Evolutionary conservation across 2,797 vertebrate species (phyloP).

Genomic region (Echeneis naucrates): DNA sequence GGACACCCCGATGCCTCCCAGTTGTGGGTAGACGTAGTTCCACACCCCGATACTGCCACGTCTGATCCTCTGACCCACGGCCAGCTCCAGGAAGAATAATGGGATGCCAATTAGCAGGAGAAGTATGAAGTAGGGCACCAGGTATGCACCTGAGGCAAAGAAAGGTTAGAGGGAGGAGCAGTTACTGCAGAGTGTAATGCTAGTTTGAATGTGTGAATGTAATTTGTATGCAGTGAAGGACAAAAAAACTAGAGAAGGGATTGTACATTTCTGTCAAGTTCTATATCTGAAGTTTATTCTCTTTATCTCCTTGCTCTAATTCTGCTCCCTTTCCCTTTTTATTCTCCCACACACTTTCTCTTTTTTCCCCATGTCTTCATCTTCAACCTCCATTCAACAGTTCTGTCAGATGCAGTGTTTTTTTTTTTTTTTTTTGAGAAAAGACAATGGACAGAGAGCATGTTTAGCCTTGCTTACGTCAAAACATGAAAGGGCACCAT

Average conservation of each 20-base stretch:
- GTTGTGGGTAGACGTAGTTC: conserved; percentile 95
- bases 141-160: conserved; percentile 90
- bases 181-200: neutral
- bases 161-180: conserved; percentile 1
- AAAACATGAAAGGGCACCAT: conserved; percentile 71
- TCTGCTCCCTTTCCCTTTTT: neutral
- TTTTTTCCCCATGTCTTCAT: conserved; percentile 2
- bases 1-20: conserved; percentile 96
- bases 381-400: conserved; percentile 11
- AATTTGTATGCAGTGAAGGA: conserved; percentile 4
- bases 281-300: conserved; percentile 43
- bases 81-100: conserved; percentile 98
- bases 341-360: neutral
- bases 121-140: conserved; percentile 96
- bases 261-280: conserved; percentile 9
- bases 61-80: conserved; percentile 96
- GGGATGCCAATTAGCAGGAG: conserved; percentile 97
- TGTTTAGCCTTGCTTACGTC: conserved; percentile 69
- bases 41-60: conserved; percentile 97
- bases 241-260: conserved; percentile 21
- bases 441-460: conserved; percentile 53
- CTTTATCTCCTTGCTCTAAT: neutral
- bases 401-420: conserved; percentile 29
- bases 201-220: neutral
- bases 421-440: conserved; percentile 25